Conservation (phyloP, 2,888 invertebrate genomes). For the Actias luna region DNA sequence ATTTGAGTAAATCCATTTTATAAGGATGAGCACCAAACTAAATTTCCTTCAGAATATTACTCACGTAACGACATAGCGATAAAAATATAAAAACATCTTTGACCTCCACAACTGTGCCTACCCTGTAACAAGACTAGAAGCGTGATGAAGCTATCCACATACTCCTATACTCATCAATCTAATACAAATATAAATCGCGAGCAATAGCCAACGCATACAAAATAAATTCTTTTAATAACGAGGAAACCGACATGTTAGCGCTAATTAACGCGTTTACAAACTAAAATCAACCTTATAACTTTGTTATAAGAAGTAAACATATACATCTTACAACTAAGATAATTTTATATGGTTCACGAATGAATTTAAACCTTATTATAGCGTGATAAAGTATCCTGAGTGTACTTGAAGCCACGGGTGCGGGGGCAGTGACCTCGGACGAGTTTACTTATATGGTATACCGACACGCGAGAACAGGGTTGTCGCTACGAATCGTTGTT, state of each 20-base stretch:
- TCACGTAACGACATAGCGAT: not conserved
- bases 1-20: not conserved
- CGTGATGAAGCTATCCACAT: not conserved
- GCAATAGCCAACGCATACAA: constrained; percentile 16
- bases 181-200: constrained; percentile 17
- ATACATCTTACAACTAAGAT: not conserved
- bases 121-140: not conserved
- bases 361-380: constrained; percentile 5
- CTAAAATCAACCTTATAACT: constrained; percentile 10
- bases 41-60: not conserved
- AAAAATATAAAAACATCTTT: not conserved
- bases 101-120: not conserved
- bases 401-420: constrained; percentile 17
- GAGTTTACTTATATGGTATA: constrained; percentile 33
- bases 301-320: not conserved
- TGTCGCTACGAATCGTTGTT: constrained; percentile 9
- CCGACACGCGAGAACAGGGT: constrained; percentile 28
- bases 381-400: not conserved
- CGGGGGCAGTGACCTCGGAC: constrained; percentile 36
- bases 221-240: constrained; percentile 25
- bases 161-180: not conserved
- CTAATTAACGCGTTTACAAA: not conserved
- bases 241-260: constrained; percentile 18
- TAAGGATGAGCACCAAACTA: too few species aligned
- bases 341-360: not conserved